A percentile compares a stretch with the other conserved stretches of the same genome.
These are phyloP conservation scores for Alces alces DNA, from an alignment of 2,113 vertebrate species.

Conservation along the genomic window DNA sequence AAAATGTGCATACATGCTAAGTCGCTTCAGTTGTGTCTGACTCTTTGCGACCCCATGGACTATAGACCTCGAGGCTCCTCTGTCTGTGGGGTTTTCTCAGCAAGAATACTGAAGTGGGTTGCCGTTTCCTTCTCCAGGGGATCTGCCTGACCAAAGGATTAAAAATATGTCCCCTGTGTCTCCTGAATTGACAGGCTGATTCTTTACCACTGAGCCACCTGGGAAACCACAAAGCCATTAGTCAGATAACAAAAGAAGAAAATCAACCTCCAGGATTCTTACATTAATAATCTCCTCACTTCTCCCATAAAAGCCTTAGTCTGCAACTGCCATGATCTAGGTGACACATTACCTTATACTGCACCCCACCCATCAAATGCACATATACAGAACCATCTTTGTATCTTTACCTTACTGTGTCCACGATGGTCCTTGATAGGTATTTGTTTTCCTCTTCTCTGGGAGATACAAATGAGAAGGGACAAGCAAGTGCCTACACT, in stretches of 20 bases:
- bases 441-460: neutral
- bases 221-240: neutral
- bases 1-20: neutral
- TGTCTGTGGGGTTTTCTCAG: neutral
- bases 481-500: neutral
- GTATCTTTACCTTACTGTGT: neutral
- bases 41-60: neutral
- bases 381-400: neutral
- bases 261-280: neutral
- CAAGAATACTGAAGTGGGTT: neutral
- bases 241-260: neutral
- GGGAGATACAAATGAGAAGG: neutral
- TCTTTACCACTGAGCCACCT: neutral
- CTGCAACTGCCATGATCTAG: neutral
- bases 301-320: neutral
- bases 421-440: neutral
- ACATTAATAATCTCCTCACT: neutral
- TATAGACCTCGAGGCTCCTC: neutral
- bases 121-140: neutral
- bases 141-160: neutral
- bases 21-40: neutral
- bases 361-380: neutral
- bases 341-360: no score
- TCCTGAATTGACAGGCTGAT: neutral
- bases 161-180: neutral